Conservation (phyloP, 2,888 invertebrate genomes). For the Drosophila demipolita region DNA sequence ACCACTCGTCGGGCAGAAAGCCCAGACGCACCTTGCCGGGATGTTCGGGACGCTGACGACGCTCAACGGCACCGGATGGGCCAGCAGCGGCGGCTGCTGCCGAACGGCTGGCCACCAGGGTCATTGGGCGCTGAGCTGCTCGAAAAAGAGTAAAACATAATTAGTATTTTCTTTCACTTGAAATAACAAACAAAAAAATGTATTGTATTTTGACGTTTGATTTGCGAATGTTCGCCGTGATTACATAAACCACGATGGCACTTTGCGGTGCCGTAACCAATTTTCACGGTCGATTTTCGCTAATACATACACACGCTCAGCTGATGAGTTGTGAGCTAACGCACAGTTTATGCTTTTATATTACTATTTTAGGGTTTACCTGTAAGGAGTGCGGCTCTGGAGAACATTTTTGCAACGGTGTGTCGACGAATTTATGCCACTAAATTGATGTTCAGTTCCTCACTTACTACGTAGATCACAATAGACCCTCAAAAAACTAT, state of each 20-base stretch:
- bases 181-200: constrained; percentile 8
- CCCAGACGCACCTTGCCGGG: constrained; percentile 94
- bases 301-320: constrained; percentile 26
- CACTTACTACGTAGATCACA: constrained; percentile 51
- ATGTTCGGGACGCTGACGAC: constrained; percentile 89
- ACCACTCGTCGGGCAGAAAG: constrained; percentile 98
- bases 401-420: constrained; percentile 87
- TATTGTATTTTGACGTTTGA: constrained; percentile 54
- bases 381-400: constrained; percentile 89
- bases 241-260: constrained; percentile 83
- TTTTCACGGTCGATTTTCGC: constrained; percentile 67
- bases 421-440: constrained; percentile 71
- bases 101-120: constrained; percentile 86
- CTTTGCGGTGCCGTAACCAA: constrained; percentile 69
- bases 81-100: constrained; percentile 86
- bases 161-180: constrained; percentile 26
- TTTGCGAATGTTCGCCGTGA: constrained; percentile 61
- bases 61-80: constrained; percentile 86
- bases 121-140: constrained; percentile 83
- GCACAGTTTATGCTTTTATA: neutral
- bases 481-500: constrained; percentile 30
- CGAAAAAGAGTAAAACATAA: constrained; percentile 26
- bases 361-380: constrained; percentile 85
- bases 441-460: constrained; percentile 62
- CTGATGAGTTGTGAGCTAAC: neutral